A percentile compares a stretch with the other conserved stretches of the same genome.
phyloP scores from a whole-genome alignment of 2,113 vertebrate species.

The Columbina picui region DNA sequence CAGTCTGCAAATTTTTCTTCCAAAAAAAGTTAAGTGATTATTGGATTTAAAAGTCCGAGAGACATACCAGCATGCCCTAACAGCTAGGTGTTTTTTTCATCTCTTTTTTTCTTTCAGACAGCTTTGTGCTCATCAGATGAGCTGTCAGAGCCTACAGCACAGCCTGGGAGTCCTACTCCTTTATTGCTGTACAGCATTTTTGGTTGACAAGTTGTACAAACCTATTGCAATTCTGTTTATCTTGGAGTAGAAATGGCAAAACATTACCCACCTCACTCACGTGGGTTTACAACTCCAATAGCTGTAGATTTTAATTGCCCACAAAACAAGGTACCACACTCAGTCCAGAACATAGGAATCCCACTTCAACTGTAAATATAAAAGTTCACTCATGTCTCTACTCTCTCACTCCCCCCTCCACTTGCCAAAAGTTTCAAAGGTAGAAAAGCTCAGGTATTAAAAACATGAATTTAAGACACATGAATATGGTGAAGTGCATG shows the following conservation, averaged over 20 bases:
- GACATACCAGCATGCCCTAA: background rate
- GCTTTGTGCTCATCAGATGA: background rate
- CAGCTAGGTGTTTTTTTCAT: background rate
- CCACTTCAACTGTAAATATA: background rate
- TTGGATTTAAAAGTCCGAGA: background rate
- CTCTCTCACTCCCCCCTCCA: background rate
- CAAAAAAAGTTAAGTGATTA: background rate
- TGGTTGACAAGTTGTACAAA: background rate
- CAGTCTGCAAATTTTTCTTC: background rate
- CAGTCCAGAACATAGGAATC: background rate
- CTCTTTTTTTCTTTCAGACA: background rate
- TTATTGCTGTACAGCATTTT: background rate
- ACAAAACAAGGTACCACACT: background rate
- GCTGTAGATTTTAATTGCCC: fast-evolving
- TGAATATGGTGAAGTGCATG: background rate
- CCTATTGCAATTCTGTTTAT: background rate
- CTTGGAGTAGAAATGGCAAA: slow-evolving; percentile 4
- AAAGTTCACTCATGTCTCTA: background rate
- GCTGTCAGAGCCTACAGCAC: background rate
- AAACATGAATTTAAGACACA: background rate
- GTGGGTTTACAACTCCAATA: background rate
- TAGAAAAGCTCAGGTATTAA: background rate
- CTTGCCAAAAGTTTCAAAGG: background rate
- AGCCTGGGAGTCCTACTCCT: background rate
- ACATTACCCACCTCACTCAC: background rate